Evolutionary conservation across 2,888 invertebrate species (phyloP), one percentile per base, ranked within the genome.

Genomic region (Serripes groenlandicus): DNA sequence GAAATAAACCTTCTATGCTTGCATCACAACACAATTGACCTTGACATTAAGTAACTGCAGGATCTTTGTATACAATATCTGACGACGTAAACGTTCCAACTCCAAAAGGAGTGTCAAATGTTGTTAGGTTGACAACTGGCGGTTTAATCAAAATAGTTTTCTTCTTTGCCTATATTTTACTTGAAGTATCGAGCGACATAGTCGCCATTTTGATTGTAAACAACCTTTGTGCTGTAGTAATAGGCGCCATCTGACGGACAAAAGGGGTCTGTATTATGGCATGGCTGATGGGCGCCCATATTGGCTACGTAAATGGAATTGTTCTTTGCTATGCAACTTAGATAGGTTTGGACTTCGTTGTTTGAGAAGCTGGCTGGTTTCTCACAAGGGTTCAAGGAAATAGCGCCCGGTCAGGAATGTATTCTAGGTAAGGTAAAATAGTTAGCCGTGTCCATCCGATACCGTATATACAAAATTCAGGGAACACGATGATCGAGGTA

Each of bases 401-500:
- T n/a, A 9, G 15, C 58, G 4, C 26, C 34, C n/a, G 85, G 79
- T 85, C 77, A 9, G 85, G 81, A 21, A 87, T 66, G 30, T 75
- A 76, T 60, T 87, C 87, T 5, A 85, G 78, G 54, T 85, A 87
- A 0, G 83, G 87, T 15, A 56, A 54, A 21, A 87, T 70, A 2
- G 81, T 80, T 42, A 77, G 56, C n/a, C 87, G 54, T 15, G 60
- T 83, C 81, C 82, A 85, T 0, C 60, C 70, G 0, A 77, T 37
- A 3, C 87, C 90, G 90, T 96, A 95, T 0, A 96, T 93, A 0
- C 94, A 92, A 42, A 95, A 92, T 94, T 97, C 97, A 0, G 97
- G 97, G 91, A 97, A 97, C 0, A 97, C 96, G 21, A 98, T 95
- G n/a, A 98, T 97, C 89, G 97, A 97, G 0, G 96, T 96, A 82